Conservation (phyloP, 2,888 invertebrate genomes). For the Neoascia interrupta region DNA sequence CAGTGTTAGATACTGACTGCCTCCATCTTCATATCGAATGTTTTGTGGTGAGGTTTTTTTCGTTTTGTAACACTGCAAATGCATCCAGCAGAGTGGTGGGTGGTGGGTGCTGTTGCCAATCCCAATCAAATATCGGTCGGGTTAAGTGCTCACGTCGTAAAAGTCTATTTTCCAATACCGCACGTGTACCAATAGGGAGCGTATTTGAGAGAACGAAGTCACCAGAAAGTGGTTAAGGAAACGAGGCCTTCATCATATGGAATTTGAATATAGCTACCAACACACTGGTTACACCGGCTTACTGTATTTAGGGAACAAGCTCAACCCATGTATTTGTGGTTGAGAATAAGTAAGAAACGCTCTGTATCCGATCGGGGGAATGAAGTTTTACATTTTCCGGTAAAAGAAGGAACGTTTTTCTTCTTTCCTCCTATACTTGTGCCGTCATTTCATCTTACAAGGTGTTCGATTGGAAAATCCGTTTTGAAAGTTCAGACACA, state of each 20-base stretch:
- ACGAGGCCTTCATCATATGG: conserved; percentile 43
- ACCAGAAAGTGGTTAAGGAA: conserved; percentile 1
- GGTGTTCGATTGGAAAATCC: conserved; percentile 53
- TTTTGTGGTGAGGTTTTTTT: too few relatives aligned
- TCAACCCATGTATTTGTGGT: conserved; percentile 26
- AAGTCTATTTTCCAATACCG: conserved; percentile 63
- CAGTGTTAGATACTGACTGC: too few relatives aligned
- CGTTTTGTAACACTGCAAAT: conserved; percentile 46
- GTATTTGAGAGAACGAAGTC: background rate
- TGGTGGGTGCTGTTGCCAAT: too few relatives aligned
- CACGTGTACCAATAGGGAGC: conserved; percentile 21
- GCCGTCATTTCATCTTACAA: too few relatives aligned
- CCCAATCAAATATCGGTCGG: conserved; percentile 50
- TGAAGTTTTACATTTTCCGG: conserved; percentile 22
- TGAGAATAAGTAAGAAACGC: conserved; percentile 20
- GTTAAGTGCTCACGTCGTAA: conserved; percentile 67
- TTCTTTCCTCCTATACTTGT: too few relatives aligned
- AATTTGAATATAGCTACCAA: conserved; percentile 13
- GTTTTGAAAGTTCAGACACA: conserved; percentile 29
- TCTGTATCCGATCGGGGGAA: conserved; percentile 40
- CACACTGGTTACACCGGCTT: conserved; percentile 42
- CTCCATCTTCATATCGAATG: too few relatives aligned
- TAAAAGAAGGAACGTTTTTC: background rate
- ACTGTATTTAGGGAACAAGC: conserved; percentile 23
- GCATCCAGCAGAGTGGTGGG: conserved; percentile 22